phyloP scores from a whole-genome alignment of 2,797 vertebrate genomes.

The Darevskia mixta region DNA sequence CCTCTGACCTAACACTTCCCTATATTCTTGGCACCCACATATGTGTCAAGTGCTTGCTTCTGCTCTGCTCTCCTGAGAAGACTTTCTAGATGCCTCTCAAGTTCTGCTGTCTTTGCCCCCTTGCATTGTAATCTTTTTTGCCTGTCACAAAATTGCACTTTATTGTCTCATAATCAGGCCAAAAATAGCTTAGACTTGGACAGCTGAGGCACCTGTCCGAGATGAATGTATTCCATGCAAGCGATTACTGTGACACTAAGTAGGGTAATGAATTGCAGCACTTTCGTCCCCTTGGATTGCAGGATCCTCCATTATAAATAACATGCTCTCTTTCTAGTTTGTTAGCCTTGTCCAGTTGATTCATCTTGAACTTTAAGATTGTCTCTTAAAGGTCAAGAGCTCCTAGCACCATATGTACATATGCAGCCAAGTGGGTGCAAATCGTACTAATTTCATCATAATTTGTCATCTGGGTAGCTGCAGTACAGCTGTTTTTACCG shows the following conservation, averaged over 20 bases:
- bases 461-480: background rate
- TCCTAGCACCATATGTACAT: background rate
- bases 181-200: background rate
- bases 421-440: background rate
- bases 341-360: background rate
- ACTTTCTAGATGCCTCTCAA: background rate
- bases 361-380: background rate
- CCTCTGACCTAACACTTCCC: background rate
- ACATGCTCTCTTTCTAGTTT: background rate
- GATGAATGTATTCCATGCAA: background rate
- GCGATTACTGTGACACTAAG: background rate
- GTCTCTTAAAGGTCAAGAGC: background rate
- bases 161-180: background rate
- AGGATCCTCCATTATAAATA: background rate
- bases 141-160: background rate
- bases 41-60: background rate
- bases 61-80: background rate
- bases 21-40: background rate
- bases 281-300: background rate
- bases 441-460: background rate
- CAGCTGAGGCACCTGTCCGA: background rate
- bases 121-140: background rate
- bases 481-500: background rate
- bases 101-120: background rate
- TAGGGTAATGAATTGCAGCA: too few relatives aligned